Evolutionary conservation across 2,888 invertebrate genomes (phyloP).

Genomic region (Mechanitis messenoides): DNA sequence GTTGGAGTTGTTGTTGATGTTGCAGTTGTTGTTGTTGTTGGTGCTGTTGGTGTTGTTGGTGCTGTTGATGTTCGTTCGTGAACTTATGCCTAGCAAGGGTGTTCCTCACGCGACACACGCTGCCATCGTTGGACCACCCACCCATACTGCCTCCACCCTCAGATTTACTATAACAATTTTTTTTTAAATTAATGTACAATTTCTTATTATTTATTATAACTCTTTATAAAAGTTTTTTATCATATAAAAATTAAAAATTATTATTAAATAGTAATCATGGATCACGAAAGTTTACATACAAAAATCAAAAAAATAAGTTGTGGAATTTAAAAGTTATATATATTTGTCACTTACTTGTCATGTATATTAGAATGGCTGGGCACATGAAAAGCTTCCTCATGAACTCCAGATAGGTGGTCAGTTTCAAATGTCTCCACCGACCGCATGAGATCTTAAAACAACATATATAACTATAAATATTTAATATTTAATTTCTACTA

Average conservation of each 20-base stretch:
- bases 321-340: background rate
- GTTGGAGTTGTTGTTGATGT: constrained; percentile 36
- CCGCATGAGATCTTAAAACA: constrained; percentile 62
- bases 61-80: constrained; percentile 64
- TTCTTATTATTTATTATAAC: background rate
- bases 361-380: constrained; percentile 63
- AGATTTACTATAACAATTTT: constrained; percentile 51
- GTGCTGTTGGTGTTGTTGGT: constrained; percentile 46
- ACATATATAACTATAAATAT: background rate
- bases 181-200: background rate
- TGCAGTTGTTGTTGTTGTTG: constrained; percentile 40
- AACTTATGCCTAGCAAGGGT: constrained; percentile 59
- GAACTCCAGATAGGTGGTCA: constrained; percentile 49
- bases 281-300: too few relatives aligned
- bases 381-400: constrained; percentile 59
- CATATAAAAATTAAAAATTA: background rate
- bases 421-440: constrained; percentile 67
- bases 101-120: constrained; percentile 67
- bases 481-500: too few relatives aligned
- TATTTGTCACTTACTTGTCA: constrained; percentile 53
- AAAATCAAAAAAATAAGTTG: too few relatives aligned
- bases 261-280: background rate
- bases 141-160: constrained; percentile 66
- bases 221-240: background rate
- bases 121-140: constrained; percentile 68